Evolutionary conservation across 2,888 invertebrate genomes (phyloP), one percentile per base, ranked within the genome.

Genomic region (Alentia gelatinosa): DNA sequence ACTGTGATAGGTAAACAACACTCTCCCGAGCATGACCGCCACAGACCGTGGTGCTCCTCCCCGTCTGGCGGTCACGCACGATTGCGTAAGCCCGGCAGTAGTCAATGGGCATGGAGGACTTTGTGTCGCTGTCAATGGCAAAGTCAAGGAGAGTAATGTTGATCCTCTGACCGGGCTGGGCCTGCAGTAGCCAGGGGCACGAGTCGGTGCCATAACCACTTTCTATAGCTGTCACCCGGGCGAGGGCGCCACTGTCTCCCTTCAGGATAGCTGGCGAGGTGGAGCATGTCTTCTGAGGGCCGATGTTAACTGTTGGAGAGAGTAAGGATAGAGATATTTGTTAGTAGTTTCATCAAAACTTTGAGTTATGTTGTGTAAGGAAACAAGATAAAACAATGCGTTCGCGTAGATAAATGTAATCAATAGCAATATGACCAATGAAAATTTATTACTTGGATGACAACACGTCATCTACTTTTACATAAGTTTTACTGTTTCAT

Each of bases 71-170:
- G 19, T 90, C 90, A 19, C 90, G 35, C 35, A 90, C 39, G 26
- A 90, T 90, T 4, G 90, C 90, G 50, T 90, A 90, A 33, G 90
- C 90, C 35, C 74, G 35, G 50, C 90, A 90, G 79, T 75, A 90
- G 19, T 90, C 90, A 5, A 40, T 15, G 19, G 75, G 26, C 39
- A 40, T 83, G 26, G 47, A 30, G n/a, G 42, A 7, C 39, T 47
- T 83, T 74, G 90, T 89, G 9, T 89, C 86, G 35, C 37, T 63
- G 9, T 89, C 83, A 7, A 88, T 35, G 5, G 90, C 84, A 89
- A 92, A 91, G 86, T 92, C 92, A 63, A 86, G 26, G 68, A 92
- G 90, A 1, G 91, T 92, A 37, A 92, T 42, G 63, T 91, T 90
- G 74, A 92, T 91, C 3, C 92, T 56, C 90, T 92, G 91, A 26